These are phyloP conservation scores for Caenorhabditis briggsae DNA, from an alignment of 1,140 invertebrate genomes.

Conservation along the genomic window DNA sequence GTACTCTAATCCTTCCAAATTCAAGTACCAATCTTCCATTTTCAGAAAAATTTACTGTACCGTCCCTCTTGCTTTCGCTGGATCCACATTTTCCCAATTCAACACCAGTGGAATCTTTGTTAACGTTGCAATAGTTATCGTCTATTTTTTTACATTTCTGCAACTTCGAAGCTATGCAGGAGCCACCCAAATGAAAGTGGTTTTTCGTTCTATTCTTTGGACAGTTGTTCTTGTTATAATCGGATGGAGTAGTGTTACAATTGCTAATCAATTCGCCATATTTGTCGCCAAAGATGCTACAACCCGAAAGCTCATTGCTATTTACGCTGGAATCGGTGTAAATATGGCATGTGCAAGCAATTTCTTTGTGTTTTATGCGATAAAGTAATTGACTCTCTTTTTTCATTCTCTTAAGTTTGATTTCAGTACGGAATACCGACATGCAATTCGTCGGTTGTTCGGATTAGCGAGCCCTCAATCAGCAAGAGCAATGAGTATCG, in stretches of 20 bases:
- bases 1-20: background rate
- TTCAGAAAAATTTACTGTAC: slow-evolving; percentile 39
- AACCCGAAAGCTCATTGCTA: slow-evolving; percentile 25
- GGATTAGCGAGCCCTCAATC: background rate
- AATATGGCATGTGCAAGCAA: slow-evolving; percentile 17
- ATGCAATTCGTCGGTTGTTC: slow-evolving; percentile 12
- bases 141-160: slow-evolving; percentile 21
- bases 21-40: background rate
- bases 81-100: slow-evolving; percentile 9
- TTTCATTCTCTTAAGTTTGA: background rate
- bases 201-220: slow-evolving; percentile 33
- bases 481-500: slow-evolving; percentile 1
- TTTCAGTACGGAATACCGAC: slow-evolving; percentile 14
- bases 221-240: slow-evolving; percentile 27
- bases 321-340: slow-evolving; percentile 20
- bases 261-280: slow-evolving; percentile 41
- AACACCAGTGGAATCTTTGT: slow-evolving; percentile 38
- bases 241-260: slow-evolving; percentile 40
- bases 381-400: background rate
- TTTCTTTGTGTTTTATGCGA: slow-evolving; percentile 22
- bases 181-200: slow-evolving; percentile 37
- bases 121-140: background rate
- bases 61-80: background rate
- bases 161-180: slow-evolving; percentile 20
- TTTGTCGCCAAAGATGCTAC: slow-evolving; percentile 19